Evolutionary conservation across 2,113 vertebrate species (phyloP).

Genomic region (Arizona elegans): DNA sequence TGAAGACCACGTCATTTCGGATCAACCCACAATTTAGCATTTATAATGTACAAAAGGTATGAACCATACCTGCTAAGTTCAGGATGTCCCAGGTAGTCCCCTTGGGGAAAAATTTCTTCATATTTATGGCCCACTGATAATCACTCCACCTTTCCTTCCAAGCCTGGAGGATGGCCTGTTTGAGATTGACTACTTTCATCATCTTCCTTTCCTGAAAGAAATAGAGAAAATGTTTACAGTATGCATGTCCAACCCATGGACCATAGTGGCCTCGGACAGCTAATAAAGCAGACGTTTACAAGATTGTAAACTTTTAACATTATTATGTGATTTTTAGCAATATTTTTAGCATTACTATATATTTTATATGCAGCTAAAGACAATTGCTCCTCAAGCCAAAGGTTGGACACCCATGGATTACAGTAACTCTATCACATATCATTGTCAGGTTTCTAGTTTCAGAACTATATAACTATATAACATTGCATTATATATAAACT

Average conservation of each 20-base stretch:
- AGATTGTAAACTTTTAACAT: too few relatives aligned
- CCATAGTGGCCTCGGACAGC: too few relatives aligned
- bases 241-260: neutral
- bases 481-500: neutral
- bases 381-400: too few relatives aligned
- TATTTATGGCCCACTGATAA: slow-evolving; percentile 96
- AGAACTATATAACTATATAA: neutral
- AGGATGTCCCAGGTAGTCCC: slow-evolving; percentile 96
- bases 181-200: slow-evolving; percentile 97
- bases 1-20: neutral
- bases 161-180: slow-evolving; percentile 94
- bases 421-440: neutral
- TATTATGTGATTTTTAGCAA: too few relatives aligned
- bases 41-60: neutral
- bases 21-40: neutral
- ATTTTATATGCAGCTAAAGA: too few relatives aligned
- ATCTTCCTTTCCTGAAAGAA: slow-evolving; percentile 10
- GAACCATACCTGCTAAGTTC: slow-evolving; percentile 86
- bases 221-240: neutral
- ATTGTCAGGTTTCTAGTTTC: neutral
- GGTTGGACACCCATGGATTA: too few relatives aligned
- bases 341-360: too few relatives aligned
- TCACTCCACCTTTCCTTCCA: slow-evolving; percentile 98
- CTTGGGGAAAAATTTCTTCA: slow-evolving; percentile 94
- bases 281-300: too few relatives aligned